Percentiles rank a stretch among this genome's conserved stretches.
phyloP scores from a whole-genome alignment of 2,888 invertebrate genomes.

The Teleogryllus oceanicus region DNA sequence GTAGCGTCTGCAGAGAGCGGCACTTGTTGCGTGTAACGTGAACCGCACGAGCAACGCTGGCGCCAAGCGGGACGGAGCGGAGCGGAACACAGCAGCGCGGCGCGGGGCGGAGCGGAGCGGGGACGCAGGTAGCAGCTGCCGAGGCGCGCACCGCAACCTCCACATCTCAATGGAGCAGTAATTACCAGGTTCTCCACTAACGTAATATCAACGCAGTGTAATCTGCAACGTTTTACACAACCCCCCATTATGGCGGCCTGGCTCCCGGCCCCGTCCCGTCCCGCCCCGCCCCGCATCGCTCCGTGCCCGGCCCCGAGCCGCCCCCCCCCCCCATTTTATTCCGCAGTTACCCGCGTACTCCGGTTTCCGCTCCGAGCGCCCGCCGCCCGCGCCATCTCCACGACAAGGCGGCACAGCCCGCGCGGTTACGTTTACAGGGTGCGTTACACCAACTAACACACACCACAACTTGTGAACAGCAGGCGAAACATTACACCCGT shows the following conservation, averaged over 20 bases:
- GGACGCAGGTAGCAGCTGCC: background rate
- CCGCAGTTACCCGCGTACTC: background rate
- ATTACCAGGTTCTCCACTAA: background rate
- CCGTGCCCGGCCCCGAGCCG: background rate
- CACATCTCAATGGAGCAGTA: conserved; percentile 5
- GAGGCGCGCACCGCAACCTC: background rate
- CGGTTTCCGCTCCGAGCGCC: no score
- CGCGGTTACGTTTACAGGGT: no score
- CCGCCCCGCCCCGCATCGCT: background rate
- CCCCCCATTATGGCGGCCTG: background rate
- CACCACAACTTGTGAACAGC: no score
- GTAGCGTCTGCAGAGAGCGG: background rate
- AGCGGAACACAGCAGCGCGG: no score
- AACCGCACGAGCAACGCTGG: background rate
- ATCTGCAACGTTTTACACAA: conserved; percentile 18
- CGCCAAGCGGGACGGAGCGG: no score
- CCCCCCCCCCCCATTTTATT: background rate
- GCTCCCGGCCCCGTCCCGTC: background rate
- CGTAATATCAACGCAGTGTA: conserved; percentile 10
- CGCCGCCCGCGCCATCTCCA: no score
- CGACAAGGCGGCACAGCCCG: no score
- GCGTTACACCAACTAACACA: no score
- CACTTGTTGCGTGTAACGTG: background rate
- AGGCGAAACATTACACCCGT: no score
- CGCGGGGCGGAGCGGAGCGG: no score